Evolutionary conservation across 1,140 invertebrate species (phyloP), one percentile per base, ranked within the genome.

Genomic region (Frieseomelitta varia): DNA sequence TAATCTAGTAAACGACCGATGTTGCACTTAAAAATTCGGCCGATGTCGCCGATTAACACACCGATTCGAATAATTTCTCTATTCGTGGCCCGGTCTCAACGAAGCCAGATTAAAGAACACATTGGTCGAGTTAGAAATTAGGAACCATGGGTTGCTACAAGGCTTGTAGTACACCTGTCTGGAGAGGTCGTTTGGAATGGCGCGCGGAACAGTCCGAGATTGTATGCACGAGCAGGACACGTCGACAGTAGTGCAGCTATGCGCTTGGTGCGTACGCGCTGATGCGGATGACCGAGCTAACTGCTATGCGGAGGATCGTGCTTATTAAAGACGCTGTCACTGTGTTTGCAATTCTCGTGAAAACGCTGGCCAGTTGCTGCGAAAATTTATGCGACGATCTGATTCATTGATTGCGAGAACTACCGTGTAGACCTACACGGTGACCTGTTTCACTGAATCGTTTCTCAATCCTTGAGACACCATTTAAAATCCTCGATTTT

Each of bases 281-380:
- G 75, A 84, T 56, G 82, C 76, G 65, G 76, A 79, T 58, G 34
- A 65, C 39, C 75, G 39, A 53, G 63, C 27, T 65, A 78, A n/a
- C 68, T 51, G 82, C 67, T 84, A 84, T 84, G 82, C 56, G 77
- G 68, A 84, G 68, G 68, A 79, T 79, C 76, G 76, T 27, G 76
- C 30, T 73, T 81, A 81, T 81, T 81, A 81, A 71, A 55, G 68
- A 73, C 68, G 68, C 19, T 67, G 30, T 58, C 72, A 30, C 55
- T 53, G 58, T 21, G 75, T 55, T 69, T 53, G 19, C n/a, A 34
- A n/a, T 73, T 56, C 34, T 73, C 17, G n/a, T 56, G 6, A 68
- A 84, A 88, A 84, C 69, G 51, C 24, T 67, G 76, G 88, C 86
- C 14, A 30, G 39, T 24, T 21, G 14, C 12, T 24, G 14, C 21